These are phyloP conservation scores for Melinopterus prodromus DNA, from an alignment of 2,888 invertebrate species.

Conservation along the genomic window DNA sequence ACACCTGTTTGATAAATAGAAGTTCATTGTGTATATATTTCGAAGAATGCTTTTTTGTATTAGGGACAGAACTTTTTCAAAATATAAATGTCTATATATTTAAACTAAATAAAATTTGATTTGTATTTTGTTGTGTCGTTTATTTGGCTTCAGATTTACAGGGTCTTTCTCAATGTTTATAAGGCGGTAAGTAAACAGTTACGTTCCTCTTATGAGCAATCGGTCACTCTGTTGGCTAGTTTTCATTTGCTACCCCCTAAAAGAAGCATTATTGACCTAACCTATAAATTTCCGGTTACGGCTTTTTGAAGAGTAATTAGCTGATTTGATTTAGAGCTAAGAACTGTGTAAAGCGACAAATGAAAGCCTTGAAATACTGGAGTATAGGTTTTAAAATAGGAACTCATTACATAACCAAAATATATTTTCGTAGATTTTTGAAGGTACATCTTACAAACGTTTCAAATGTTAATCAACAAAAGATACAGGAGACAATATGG, in stretches of 20 bases:
- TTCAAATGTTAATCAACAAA: background rate
- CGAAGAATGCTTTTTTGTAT: constrained; percentile 36
- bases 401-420: background rate
- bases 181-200: too few species aligned
- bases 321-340: too few species aligned
- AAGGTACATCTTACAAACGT: background rate
- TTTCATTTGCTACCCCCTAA: too few species aligned
- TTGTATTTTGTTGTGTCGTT: constrained; percentile 21
- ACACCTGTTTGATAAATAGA: constrained; percentile 23
- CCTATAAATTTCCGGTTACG: too few species aligned
- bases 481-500: background rate
- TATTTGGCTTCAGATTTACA: too few species aligned
- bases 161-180: too few species aligned
- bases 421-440: background rate
- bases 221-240: too few species aligned
- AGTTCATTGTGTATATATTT: constrained; percentile 29
- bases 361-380: background rate
- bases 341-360: too few species aligned
- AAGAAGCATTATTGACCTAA: too few species aligned
- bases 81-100: constrained; percentile 39
- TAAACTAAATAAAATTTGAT: constrained; percentile 38
- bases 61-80: constrained; percentile 32
- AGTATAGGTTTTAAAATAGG: background rate
- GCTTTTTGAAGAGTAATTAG: too few species aligned
- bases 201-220: too few species aligned